Percentiles rank a stretch among this genome's conserved stretches.
Evolutionary conservation across 2,113 vertebrate genomes (phyloP).

Genomic region (Pelobates fuscus): DNA sequence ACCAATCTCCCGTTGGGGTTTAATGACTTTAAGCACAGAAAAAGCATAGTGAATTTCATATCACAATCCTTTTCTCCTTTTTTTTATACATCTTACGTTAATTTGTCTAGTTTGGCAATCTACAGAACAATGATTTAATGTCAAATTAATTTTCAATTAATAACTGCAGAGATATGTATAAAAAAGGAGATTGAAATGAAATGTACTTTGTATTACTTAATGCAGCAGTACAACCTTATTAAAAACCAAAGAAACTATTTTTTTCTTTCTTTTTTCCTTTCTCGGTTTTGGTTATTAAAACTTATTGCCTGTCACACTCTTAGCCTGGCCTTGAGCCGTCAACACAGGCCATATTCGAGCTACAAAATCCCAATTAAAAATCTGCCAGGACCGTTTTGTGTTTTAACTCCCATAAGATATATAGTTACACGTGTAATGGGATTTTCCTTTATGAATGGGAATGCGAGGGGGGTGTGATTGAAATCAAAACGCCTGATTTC

Average conservation of each 20-base stretch:
- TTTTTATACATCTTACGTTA: too few relatives aligned
- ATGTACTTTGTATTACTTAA: too few relatives aligned
- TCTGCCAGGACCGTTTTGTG: slow-evolving; percentile 18
- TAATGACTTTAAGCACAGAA: too few relatives aligned
- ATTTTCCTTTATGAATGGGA: background rate
- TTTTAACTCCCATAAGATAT: slow-evolving; percentile 13
- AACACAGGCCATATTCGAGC: slow-evolving; percentile 3
- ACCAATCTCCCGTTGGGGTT: too few relatives aligned
- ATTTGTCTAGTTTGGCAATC: too few relatives aligned
- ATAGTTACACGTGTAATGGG: background rate
- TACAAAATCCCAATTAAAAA: slow-evolving; percentile 27
- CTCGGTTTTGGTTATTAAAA: slow-evolving; percentile 11
- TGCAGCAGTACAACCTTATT: slow-evolving; percentile 18
- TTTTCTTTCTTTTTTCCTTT: background rate
- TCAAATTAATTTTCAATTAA: slow-evolving; percentile 18
- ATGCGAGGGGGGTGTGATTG: background rate
- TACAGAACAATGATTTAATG: too few relatives aligned
- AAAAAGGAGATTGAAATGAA: slow-evolving; percentile 1
- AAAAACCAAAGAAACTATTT: background rate
- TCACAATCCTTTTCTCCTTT: too few relatives aligned
- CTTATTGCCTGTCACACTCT: slow-evolving; percentile 5
- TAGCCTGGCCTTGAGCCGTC: slow-evolving; percentile 14
- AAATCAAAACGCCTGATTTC: background rate
- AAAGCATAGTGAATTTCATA: too few relatives aligned
- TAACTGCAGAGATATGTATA: background rate